Percentiles rank a stretch among this genome's conserved stretches.
phyloP scores from a whole-genome alignment of 2,888 invertebrate species.

The Tricholauxania praeusta region DNA sequence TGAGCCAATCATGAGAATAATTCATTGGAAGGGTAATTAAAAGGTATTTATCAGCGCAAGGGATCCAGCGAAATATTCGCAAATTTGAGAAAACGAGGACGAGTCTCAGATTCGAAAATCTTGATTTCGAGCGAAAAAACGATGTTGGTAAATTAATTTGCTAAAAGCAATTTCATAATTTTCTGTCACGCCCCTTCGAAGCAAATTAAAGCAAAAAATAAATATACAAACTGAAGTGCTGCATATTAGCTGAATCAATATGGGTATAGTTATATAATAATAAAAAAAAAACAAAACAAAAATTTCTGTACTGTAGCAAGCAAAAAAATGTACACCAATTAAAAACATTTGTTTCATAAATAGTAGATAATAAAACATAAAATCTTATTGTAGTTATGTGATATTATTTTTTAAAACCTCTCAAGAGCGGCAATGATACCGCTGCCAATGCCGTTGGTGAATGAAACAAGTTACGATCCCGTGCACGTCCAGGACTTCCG shows the following conservation, averaged over 20 bases:
- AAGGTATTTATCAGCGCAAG: too few species aligned
- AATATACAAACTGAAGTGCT: not conserved
- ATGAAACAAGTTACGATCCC: constrained; percentile 67
- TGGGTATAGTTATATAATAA: not conserved
- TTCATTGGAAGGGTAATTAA: too few species aligned
- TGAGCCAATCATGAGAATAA: too few species aligned
- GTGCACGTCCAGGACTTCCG: constrained; percentile 67
- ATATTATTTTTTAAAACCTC: constrained; percentile 61
- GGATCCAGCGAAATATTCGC: too few species aligned
- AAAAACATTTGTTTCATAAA: not conserved
- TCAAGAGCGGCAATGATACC: constrained; percentile 64
- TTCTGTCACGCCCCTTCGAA: too few species aligned
- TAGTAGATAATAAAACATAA: not conserved
- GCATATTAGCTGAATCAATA: constrained; percentile 9
- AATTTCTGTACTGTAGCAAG: not conserved
- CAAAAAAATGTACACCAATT: not conserved
- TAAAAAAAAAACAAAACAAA: constrained; percentile 14
- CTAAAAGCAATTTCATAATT: too few species aligned
- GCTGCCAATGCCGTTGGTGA: constrained; percentile 63
- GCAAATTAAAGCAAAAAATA: too few species aligned
- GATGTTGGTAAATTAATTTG: too few species aligned
- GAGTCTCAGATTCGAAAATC: too few species aligned
- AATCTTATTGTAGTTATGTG: not conserved
- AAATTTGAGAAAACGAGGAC: too few species aligned
- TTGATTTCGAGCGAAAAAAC: too few species aligned